These are phyloP conservation scores for Epirrhoe alternata DNA, from an alignment of 2,888 invertebrate species.

Conservation along the genomic window DNA sequence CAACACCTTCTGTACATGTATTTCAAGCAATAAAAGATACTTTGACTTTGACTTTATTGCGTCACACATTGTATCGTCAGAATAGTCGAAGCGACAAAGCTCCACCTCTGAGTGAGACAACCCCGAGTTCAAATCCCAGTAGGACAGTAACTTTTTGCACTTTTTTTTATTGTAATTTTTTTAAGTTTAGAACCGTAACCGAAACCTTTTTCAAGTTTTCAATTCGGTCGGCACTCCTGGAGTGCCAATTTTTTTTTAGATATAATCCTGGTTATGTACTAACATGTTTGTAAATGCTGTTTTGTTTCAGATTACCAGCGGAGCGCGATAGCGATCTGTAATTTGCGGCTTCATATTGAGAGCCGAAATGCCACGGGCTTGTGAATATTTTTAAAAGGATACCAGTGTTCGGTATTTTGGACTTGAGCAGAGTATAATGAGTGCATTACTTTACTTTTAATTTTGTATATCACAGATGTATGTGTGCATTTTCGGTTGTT, in stretches of 20 bases:
- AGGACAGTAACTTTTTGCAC: too few relatives aligned
- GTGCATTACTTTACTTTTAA: slow-evolving; percentile 64
- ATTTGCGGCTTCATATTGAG: slow-evolving; percentile 72
- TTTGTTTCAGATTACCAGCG: slow-evolving; percentile 64
- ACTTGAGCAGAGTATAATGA: slow-evolving; percentile 65
- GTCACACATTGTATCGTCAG: too few relatives aligned
- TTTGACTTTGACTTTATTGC: too few relatives aligned
- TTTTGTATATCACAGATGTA: slow-evolving; percentile 72
- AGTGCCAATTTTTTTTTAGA: neutral
- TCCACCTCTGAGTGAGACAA: too few relatives aligned
- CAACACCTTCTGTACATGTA: too few relatives aligned
- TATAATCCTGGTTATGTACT: neutral
- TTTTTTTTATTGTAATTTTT: too few relatives aligned
- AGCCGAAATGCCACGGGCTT: slow-evolving; percentile 68
- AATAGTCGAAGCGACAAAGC: too few relatives aligned
- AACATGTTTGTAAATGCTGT: neutral
- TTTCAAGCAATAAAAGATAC: too few relatives aligned
- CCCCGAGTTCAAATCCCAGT: too few relatives aligned
- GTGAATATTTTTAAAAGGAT: slow-evolving; percentile 73
- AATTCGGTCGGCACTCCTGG: too few relatives aligned
- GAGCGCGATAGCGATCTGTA: slow-evolving; percentile 61
- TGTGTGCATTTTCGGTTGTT: slow-evolving; percentile 80
- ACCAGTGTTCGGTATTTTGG: slow-evolving; percentile 67
- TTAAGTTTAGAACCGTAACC: too few relatives aligned
- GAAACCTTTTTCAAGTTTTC: too few relatives aligned